These are phyloP conservation scores for Semaprochilodus insignis DNA, from an alignment of 2,797 vertebrate species.

Conservation along the genomic window DNA sequence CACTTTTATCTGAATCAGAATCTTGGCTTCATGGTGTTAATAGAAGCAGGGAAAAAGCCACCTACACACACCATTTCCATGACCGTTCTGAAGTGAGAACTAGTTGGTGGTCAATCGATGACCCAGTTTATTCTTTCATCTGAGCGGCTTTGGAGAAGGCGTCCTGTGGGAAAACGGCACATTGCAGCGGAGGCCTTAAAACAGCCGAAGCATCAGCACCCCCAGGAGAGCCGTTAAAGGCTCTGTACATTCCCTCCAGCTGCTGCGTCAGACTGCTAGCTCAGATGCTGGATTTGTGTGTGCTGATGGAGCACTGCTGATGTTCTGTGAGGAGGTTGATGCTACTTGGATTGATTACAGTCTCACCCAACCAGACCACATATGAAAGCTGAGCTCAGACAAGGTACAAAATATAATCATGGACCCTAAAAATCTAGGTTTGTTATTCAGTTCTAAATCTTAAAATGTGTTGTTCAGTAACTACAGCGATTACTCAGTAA, in stretches of 20 bases:
- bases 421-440: neutral
- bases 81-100: neutral
- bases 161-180: neutral
- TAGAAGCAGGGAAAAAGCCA: too few species aligned
- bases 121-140: neutral
- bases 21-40: neutral
- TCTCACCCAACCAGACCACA: neutral
- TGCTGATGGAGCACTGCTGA: constrained; percentile 11
- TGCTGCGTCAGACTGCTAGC: constrained; percentile 11
- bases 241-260: neutral
- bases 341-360: neutral
- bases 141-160: neutral
- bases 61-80: too few species aligned
- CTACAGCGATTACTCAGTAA: neutral
- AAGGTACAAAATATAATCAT: too few species aligned
- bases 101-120: neutral
- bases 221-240: constrained; percentile 7
- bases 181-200: neutral
- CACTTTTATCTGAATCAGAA: neutral
- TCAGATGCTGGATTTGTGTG: constrained; percentile 4
- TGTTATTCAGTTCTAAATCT: neutral
- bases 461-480: too few species aligned
- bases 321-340: neutral
- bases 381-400: neutral
- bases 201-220: neutral